Conservation (phyloP, 1,140 invertebrate species). For the Trachymyrmex septentrionalis region DNA sequence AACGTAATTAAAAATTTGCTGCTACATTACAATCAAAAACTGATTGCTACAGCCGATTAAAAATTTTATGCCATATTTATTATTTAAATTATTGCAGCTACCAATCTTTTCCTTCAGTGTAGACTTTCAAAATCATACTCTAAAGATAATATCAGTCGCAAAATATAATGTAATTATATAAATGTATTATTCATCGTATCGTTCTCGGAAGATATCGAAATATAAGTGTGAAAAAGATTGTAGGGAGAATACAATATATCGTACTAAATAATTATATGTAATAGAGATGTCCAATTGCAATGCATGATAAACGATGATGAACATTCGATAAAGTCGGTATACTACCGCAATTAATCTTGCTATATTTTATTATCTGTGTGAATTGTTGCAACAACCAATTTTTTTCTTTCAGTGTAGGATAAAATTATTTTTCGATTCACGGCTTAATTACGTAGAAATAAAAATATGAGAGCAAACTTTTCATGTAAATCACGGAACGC, state of each 20-base stretch:
- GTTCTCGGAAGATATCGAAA: not conserved
- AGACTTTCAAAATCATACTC: not conserved
- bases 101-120: too few species aligned
- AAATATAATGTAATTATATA: too few species aligned
- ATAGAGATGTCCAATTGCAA: slow-evolving; percentile 14
- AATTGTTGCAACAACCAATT: too few species aligned
- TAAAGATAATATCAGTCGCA: not conserved
- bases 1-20: too few species aligned
- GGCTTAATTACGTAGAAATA: not conserved
- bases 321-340: slow-evolving; percentile 25
- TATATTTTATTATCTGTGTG: too few species aligned
- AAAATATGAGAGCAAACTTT: not conserved
- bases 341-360: slow-evolving; percentile 28
- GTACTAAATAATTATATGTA: not conserved
- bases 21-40: too few species aligned
- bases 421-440: slow-evolving; percentile 3
- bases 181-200: not conserved
- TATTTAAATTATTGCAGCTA: too few species aligned
- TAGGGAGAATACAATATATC: not conserved
- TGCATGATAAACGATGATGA: slow-evolving; percentile 36
- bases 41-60: too few species aligned
- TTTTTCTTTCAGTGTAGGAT: not conserved
- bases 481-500: not conserved
- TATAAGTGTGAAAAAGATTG: not conserved
- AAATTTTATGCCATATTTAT: too few species aligned